Evolutionary conservation across 2,888 invertebrate species (phyloP), one percentile per base, ranked within the genome.

Genomic region (Yponomeuta plumbellus): DNA sequence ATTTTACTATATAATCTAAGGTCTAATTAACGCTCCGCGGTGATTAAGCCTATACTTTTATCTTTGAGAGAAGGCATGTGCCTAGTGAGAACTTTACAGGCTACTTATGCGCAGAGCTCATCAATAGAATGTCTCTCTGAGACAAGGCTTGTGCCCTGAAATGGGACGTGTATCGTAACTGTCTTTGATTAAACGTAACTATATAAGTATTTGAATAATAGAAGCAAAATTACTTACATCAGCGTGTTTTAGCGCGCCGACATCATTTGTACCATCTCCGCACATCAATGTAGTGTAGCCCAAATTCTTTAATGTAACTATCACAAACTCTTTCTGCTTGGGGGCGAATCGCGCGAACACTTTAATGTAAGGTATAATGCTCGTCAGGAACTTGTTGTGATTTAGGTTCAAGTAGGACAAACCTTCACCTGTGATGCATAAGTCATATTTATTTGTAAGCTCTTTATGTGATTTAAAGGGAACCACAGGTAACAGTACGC

Each of bases 231-330:
- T 66, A 93, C 95, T 95, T 77, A 97, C 98, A 87, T 99, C 96
- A 44, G 99, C 98, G 87, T 99, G 99, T 87, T 99, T 99, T 65
- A 99, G 89, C 5, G 98, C 98, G 21, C 99, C 99, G 13, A 99
- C 99, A 88, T 99, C 99, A 83, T 99, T 99, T 1, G 99, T 99
- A 66, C 99, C 99, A 89, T 99, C 99, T 1, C 99, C 99, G 80
- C 99, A 99, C 99, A 99, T 99, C 2, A 99, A 92, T 0, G 99
- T 98, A 4, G 94, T 94, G 78, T 94, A 97, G 5, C 99, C 99
- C 13, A 96, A 88, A 40, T 94, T 93, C 81, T 98, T 99, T 66
- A 99, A 86, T 5, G 96, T 94, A 11, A 97, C 96, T 61, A 99
- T 95, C 2, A 99, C 96, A 79, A 95, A 96, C 86, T 99, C 99